Evolutionary conservation across 2,797 vertebrate species (phyloP).

Genomic region (Epinephelus awoara): DNA sequence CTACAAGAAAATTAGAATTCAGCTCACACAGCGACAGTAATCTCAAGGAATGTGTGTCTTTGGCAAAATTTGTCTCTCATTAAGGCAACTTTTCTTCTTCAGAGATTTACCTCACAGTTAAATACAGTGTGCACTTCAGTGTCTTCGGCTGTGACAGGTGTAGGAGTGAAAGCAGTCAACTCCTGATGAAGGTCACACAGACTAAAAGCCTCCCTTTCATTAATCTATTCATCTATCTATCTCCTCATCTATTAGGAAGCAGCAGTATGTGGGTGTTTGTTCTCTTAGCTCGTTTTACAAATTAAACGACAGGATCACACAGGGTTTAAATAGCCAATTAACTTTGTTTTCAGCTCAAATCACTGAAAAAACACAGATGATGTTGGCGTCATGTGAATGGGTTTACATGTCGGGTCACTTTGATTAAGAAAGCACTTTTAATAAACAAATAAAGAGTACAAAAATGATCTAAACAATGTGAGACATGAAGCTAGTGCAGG

Average conservation of each 20-base stretch:
- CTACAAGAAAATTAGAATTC: neutral
- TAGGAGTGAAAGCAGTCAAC: conserved; percentile 48
- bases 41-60: neutral
- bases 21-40: neutral
- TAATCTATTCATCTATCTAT: conserved; percentile 1
- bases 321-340: conserved; percentile 4
- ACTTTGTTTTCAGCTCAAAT: neutral
- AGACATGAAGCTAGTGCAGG: neutral
- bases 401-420: neutral
- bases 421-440: neutral
- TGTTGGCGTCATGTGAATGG: neutral
- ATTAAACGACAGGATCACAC: conserved; percentile 7
- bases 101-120: neutral
- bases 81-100: neutral
- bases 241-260: neutral
- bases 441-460: too few species aligned
- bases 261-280: conserved; percentile 2
- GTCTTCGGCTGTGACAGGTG: conserved; percentile 30
- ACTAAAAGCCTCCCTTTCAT: conserved; percentile 37
- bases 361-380: neutral
- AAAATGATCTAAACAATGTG: too few species aligned
- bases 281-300: conserved; percentile 18
- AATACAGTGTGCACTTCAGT: neutral
- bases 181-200: conserved; percentile 34
- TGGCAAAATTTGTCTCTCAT: neutral